A percentile compares a stretch with the other conserved stretches of the same genome.
Conservation (phyloP, 2,797 vertebrate species). For the Sebastes reedi region DNA sequence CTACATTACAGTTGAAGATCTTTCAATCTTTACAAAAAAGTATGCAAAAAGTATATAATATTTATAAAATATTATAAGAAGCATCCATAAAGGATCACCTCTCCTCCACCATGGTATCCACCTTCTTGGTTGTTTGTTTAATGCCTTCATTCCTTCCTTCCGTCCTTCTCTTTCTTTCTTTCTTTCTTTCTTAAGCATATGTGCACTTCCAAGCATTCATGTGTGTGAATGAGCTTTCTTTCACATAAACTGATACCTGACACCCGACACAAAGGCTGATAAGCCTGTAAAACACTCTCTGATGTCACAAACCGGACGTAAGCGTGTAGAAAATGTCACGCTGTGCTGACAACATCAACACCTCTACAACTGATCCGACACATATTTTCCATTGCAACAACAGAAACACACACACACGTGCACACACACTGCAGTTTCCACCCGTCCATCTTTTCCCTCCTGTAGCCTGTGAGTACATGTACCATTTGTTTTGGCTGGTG, state of each 20-base stretch:
- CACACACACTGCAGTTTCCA: slow-evolving; percentile 7
- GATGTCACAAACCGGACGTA: slow-evolving; percentile 50
- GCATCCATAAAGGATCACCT: not conserved
- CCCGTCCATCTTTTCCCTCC: not conserved
- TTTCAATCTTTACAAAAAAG: not conserved
- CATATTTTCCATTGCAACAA: slow-evolving; percentile 50
- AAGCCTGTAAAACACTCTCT: slow-evolving; percentile 31
- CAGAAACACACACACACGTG: slow-evolving; percentile 6
- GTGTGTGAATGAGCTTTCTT: slow-evolving; percentile 17
- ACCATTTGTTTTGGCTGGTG: slow-evolving; percentile 46
- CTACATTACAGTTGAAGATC: not conserved
- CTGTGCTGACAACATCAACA: slow-evolving; percentile 46
- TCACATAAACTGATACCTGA: slow-evolving; percentile 34
- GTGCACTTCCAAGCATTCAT: not conserved
- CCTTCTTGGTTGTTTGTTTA: not conserved
- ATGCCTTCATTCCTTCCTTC: not conserved
- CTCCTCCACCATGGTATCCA: not conserved
- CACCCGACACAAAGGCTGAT: slow-evolving; percentile 34
- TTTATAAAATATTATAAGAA: not conserved
- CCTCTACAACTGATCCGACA: slow-evolving; percentile 12
- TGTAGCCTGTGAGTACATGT: slow-evolving; percentile 14
- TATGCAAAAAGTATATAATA: not conserved
- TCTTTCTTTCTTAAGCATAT: not conserved
- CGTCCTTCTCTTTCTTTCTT: not conserved
- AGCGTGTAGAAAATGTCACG: slow-evolving; percentile 33